These are phyloP conservation scores for Brachyptera risi DNA, from an alignment of 2,888 invertebrate species.

Conservation along the genomic window DNA sequence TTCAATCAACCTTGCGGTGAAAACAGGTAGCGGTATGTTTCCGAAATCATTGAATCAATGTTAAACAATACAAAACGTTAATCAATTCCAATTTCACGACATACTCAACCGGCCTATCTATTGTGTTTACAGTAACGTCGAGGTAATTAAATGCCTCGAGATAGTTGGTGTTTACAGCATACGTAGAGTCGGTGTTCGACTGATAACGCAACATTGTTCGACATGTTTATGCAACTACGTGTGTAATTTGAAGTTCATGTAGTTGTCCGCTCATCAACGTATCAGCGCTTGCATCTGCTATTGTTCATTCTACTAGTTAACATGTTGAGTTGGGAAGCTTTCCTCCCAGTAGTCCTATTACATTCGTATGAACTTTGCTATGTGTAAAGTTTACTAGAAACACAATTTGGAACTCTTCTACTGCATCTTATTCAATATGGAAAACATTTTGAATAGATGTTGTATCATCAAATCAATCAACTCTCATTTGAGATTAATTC, in stretches of 20 bases:
- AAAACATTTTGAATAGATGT: background rate
- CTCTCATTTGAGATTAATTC: background rate
- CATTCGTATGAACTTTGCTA: too few species aligned
- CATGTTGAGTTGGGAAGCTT: background rate
- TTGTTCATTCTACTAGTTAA: background rate
- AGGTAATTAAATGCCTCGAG: constrained; percentile 7
- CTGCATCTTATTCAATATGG: background rate
- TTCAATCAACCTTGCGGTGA: too few species aligned
- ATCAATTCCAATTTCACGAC: background rate
- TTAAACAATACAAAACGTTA: constrained; percentile 1
- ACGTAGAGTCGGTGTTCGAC: background rate
- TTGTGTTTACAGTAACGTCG: too few species aligned
- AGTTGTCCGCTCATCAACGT: constrained; percentile 4
- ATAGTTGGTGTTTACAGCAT: background rate
- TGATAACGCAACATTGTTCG: background rate
- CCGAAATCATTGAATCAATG: too few species aligned
- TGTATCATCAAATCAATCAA: constrained; percentile 2
- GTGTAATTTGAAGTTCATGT: constrained; percentile 15
- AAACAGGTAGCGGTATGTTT: too few species aligned
- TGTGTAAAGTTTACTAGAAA: constrained; percentile 8
- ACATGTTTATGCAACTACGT: constrained; percentile 14
- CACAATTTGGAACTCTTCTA: background rate
- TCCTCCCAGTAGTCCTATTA: constrained; percentile 4
- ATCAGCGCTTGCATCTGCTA: background rate
- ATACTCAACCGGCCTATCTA: constrained; percentile 9